A percentile compares a stretch with the other conserved stretches of the same genome.
Conservation (phyloP, 2,797 vertebrate genomes). For the Toxotes lorentzi region DNA sequence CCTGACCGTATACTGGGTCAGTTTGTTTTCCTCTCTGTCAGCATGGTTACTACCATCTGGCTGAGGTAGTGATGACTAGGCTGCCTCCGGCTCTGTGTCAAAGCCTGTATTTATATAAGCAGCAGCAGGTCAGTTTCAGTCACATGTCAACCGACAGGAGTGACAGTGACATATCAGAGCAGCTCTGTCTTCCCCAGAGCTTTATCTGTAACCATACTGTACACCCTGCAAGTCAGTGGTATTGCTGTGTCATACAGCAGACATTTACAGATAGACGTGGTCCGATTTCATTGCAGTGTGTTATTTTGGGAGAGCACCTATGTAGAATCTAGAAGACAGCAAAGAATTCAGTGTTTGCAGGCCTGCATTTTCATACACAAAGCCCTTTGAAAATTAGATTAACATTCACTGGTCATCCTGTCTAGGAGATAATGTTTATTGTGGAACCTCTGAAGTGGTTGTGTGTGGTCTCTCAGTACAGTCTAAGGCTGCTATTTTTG, state of each 20-base stretch:
- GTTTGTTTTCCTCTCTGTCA: slow-evolving; percentile 24
- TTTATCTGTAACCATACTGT: neutral
- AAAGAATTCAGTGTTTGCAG: no score
- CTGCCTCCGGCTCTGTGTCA: slow-evolving; percentile 32
- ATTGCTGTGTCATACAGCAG: slow-evolving; percentile 1
- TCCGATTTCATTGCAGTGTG: slow-evolving; percentile 22
- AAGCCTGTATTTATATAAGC: slow-evolving; percentile 42
- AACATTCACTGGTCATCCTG: no score
- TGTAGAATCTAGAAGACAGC: no score
- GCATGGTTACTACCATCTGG: slow-evolving; percentile 17
- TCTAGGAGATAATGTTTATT: no score
- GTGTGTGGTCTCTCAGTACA: no score
- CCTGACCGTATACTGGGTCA: slow-evolving; percentile 20
- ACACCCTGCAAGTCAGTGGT: neutral
- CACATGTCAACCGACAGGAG: slow-evolving; percentile 14
- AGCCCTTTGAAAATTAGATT: no score
- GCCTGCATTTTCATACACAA: no score
- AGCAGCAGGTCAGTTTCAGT: slow-evolving; percentile 18
- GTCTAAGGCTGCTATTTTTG: no score
- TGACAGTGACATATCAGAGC: slow-evolving; percentile 26
- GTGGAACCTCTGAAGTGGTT: no score
- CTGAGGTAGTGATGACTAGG: slow-evolving; percentile 44
- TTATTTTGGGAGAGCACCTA: slow-evolving; percentile 40
- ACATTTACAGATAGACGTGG: neutral
- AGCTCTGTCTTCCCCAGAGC: neutral